Evolutionary conservation across 2,797 vertebrate genomes (phyloP), one percentile per base, ranked within the genome.

Genomic region (Microchirus variegatus): DNA sequence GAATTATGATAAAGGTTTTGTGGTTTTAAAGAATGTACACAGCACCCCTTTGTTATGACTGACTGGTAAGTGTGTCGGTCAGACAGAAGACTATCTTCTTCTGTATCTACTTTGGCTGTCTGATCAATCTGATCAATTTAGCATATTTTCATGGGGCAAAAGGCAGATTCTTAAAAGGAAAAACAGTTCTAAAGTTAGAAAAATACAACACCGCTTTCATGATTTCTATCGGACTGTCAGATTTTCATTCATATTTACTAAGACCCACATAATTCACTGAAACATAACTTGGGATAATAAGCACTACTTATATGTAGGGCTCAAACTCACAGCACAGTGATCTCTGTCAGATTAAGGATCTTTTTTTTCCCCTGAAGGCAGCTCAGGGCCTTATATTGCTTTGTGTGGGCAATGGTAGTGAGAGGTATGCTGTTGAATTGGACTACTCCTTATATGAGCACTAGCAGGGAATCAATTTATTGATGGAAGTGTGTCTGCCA

Each of bases 381-480:
- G 65, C 35, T 66, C 36, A 49, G 53, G 53, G 48, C 4, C 77
- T 92, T 87, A 90, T 83, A 89, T 84, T 42, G 18, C 38, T 49
- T 22, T 22, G 22, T 22, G 22, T 22, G 22, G 22, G 22, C 22
- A 22, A 22, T 22, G 22, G 22, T 22, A 22, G 22, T 22, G 22
- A 22, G 22, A 22, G 22, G 22, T 22, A 22, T 2, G 22, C 22
- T 5, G 2, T 22, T 22, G 3, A 22, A 22, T 22, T 22, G 22
- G 22, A 22, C 22, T 22, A 22, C 5, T 22, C 22, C 3, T 3
- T 22, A 22, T 22, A 22, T 5, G 5, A 22, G 22, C 22, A 22
- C 22, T 22, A 22, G 22, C 22, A 22, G 22, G 22, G 22, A 22
- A 22, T 22, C 22, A 22, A 22, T 5, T 22, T 22, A 22, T 22